Evolutionary conservation across 2,113 vertebrate genomes (phyloP).

Genomic region (Spea multiplicata): DNA sequence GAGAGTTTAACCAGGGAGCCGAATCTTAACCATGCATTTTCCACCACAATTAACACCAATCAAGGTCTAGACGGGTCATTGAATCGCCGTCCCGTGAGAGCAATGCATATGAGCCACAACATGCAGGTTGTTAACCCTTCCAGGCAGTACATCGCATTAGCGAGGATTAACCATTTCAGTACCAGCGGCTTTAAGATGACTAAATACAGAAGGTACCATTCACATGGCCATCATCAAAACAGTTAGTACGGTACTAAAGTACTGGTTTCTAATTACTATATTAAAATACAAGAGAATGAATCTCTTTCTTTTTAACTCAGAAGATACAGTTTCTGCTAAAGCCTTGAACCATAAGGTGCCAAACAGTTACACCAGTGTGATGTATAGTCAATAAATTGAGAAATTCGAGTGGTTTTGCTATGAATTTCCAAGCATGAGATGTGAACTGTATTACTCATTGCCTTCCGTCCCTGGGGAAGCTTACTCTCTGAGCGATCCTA

Average conservation of each 20-base stretch:
- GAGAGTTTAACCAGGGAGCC: no score
- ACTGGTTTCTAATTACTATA: slow-evolving; percentile 17
- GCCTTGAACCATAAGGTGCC: slow-evolving; percentile 22
- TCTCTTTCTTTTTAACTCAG: slow-evolving; percentile 20
- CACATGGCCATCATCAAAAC: slow-evolving; percentile 25
- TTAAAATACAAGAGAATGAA: slow-evolving; percentile 14
- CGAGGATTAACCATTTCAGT: no score
- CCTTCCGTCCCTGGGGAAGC: neutral
- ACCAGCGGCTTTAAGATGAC: no score
- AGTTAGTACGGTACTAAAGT: neutral
- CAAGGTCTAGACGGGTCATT: no score
- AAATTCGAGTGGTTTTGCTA: slow-evolving; percentile 15
- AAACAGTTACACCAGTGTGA: slow-evolving; percentile 15
- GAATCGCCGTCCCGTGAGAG: no score
- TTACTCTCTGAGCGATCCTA: slow-evolving; percentile 9
- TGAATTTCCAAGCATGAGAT: slow-evolving; percentile 16
- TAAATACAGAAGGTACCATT: neutral
- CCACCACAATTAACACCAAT: no score
- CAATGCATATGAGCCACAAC: no score
- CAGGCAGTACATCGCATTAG: no score
- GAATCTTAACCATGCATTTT: no score
- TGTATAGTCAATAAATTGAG: slow-evolving; percentile 19
- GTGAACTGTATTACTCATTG: slow-evolving; percentile 15
- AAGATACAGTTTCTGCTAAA: slow-evolving; percentile 31
- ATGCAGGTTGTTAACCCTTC: no score